Evolutionary conservation across 1,140 invertebrate genomes (phyloP).

Genomic region (Drosophila nigromelanica): DNA sequence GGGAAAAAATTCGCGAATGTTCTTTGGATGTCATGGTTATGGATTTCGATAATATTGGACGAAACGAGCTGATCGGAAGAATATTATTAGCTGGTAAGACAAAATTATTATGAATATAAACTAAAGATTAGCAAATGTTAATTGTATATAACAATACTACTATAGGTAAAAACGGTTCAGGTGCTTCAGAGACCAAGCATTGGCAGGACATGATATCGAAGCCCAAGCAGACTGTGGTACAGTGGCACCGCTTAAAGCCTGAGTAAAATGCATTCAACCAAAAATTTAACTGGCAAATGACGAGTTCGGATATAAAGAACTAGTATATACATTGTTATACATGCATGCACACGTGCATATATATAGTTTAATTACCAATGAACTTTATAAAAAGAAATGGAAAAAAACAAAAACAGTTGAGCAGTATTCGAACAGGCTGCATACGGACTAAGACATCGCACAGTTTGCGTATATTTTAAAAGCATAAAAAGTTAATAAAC

Average conservation of each 20-base stretch:
- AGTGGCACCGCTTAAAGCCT: slow-evolving; percentile 95
- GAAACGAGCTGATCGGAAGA: slow-evolving; percentile 95
- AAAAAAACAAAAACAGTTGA: slow-evolving; percentile 12
- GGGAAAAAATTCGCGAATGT: slow-evolving; percentile 97
- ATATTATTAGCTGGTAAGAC: slow-evolving; percentile 92
- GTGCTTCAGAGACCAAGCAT: slow-evolving; percentile 95
- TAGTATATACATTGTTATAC: slow-evolving; percentile 15
- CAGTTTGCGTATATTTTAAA: slow-evolving; percentile 19
- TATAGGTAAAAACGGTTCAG: slow-evolving; percentile 94
- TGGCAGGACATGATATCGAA: slow-evolving; percentile 99
- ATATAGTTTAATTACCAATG: slow-evolving; percentile 30
- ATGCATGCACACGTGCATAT: slow-evolving; percentile 30
- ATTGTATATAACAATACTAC: neutral
- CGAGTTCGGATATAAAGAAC: slow-evolving; percentile 3
- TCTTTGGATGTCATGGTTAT: slow-evolving; percentile 96
- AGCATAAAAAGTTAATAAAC: slow-evolving; percentile 5
- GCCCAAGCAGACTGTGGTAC: slow-evolving; percentile 95
- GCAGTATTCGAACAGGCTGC: slow-evolving; percentile 41
- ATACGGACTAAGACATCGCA: slow-evolving; percentile 25
- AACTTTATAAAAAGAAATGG: neutral
- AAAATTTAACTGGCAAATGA: neutral
- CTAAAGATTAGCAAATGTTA: neutral
- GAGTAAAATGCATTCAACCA: slow-evolving; percentile 86
- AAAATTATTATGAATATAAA: neutral
- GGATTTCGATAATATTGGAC: slow-evolving; percentile 97